Percentiles rank a stretch among this genome's conserved stretches.
These are phyloP conservation scores for Thunnus thynnus DNA, from an alignment of 2,113 vertebrate species.

Conservation along the genomic window DNA sequence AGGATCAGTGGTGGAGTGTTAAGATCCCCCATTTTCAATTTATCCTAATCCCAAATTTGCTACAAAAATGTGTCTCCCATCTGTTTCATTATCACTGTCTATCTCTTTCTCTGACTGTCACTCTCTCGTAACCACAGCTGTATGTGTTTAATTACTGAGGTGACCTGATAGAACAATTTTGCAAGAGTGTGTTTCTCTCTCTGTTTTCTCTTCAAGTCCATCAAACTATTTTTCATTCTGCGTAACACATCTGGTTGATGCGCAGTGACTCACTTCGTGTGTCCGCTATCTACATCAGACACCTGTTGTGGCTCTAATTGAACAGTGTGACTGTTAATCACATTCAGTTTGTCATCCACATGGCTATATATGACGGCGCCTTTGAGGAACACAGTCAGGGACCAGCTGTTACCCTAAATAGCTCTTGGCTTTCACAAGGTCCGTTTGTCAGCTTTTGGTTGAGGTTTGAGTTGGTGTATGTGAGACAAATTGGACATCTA, in stretches of 20 bases:
- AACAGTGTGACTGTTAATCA: constrained; percentile 50
- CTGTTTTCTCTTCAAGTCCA: constrained; percentile 13
- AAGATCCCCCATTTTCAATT: constrained; percentile 53
- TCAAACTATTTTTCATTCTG: constrained; percentile 42
- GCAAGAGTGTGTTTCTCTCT: background rate
- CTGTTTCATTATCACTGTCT: constrained; percentile 23
- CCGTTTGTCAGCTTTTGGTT: constrained; percentile 40
- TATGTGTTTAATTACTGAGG: constrained; percentile 58
- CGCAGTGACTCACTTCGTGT: constrained; percentile 39
- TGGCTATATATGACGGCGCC: constrained; percentile 4
- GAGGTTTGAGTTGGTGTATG: constrained; percentile 14
- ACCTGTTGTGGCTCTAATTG: constrained; percentile 73
- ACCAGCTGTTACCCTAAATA: constrained; percentile 38
- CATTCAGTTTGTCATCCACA: constrained; percentile 35
- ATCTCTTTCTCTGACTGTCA: constrained; percentile 5
- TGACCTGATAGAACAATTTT: constrained; percentile 37
- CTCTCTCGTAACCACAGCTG: constrained; percentile 32
- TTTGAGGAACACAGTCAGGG: constrained; percentile 40
- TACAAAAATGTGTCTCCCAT: constrained; percentile 27
- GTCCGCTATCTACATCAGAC: constrained; percentile 43
- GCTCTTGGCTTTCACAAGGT: constrained; percentile 16
- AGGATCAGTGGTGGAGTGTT: constrained; percentile 55
- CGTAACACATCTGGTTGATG: constrained; percentile 21
- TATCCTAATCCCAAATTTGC: constrained; percentile 45
- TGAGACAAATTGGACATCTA: constrained; percentile 45